phyloP scores from a whole-genome alignment of 2,797 vertebrate genomes.

The Girardinus metallicus region DNA sequence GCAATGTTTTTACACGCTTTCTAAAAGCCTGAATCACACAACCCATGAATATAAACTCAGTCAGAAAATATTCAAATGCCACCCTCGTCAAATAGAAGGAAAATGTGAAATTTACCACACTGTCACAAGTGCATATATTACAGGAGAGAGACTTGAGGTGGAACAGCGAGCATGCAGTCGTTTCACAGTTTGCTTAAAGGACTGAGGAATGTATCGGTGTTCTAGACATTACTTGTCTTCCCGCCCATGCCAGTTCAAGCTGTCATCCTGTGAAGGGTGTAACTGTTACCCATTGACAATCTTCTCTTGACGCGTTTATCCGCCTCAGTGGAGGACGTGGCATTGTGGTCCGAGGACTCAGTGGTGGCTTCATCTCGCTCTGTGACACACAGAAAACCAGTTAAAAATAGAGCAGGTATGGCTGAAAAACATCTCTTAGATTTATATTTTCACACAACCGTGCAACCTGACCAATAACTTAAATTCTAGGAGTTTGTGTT shows the following conservation, averaged over 20 bases:
- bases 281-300: slow-evolving; percentile 93
- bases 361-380: slow-evolving; percentile 86
- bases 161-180: slow-evolving; percentile 67
- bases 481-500: slow-evolving; percentile 30
- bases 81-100: slow-evolving; percentile 61
- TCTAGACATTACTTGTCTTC: slow-evolving; percentile 57
- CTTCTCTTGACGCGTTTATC: slow-evolving; percentile 97
- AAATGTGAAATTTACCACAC: slow-evolving; percentile 83
- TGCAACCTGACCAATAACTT: not conserved
- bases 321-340: slow-evolving; percentile 87
- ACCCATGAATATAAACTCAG: slow-evolving; percentile 61
- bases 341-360: slow-evolving; percentile 86
- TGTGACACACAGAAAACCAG: slow-evolving; percentile 69
- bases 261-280: slow-evolving; percentile 15
- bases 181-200: slow-evolving; percentile 86
- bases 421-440: not conserved
- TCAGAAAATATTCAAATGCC: slow-evolving; percentile 57
- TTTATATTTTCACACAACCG: not conserved
- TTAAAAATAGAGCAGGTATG: not conserved
- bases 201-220: slow-evolving; percentile 78
- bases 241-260: slow-evolving; percentile 50
- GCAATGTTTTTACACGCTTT: slow-evolving; percentile 33
- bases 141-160: slow-evolving; percentile 58
- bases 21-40: slow-evolving; percentile 53
- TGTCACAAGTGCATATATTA: slow-evolving; percentile 79